Evolutionary conservation across 2,113 vertebrate genomes (phyloP), one percentile per base, ranked within the genome.

Genomic region (Zonotrichia leucophrys): DNA sequence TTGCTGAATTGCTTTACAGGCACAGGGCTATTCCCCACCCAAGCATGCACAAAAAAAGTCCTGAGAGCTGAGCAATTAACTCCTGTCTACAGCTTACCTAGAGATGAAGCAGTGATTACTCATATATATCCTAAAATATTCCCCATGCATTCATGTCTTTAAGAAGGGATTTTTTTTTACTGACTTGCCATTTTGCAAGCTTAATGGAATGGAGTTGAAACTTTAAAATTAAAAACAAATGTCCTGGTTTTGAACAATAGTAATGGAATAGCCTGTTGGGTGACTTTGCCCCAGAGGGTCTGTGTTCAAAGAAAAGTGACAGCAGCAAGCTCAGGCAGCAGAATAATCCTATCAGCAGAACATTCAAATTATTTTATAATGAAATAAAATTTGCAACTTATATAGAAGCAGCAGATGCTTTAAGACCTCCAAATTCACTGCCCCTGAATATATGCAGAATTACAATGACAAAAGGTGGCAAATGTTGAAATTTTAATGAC

Each of bases 401-500:
- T 35, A 79, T 10, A 83, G 83, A 90, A 82, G 49, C 52, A 92
- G 75, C 52, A 94, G 81, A 82, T 87, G 55, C 59, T 69, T 81
- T 88, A 95, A 95, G 72, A 63, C 44, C 42, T 92, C 60, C 53
- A 60, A 69, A 94, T 83, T 81, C 83, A 75, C 49, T 78, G 64
- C 11, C 56, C 30, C 53, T 77, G 56, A 70, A 87, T 81, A 78
- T n/a, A 67, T 83, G 60, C 47, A 53, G 93, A 88, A 95, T 83
- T 77, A 72, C 49, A 93, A 68, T 83, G 73, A 93, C 42, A 86
- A 90, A 93, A 77, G n/a, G 56, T 64, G 64, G 72, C 52, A 94
- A 95, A 88, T 67, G 39, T 88, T 74, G 85, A 86, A 58, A 88
- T 68, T 95, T 80, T 81, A 83, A 83, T 88, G 68, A 72, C 21